Evolutionary conservation across 2,113 vertebrate genomes (phyloP).

Genomic region (Cebus imitator): DNA sequence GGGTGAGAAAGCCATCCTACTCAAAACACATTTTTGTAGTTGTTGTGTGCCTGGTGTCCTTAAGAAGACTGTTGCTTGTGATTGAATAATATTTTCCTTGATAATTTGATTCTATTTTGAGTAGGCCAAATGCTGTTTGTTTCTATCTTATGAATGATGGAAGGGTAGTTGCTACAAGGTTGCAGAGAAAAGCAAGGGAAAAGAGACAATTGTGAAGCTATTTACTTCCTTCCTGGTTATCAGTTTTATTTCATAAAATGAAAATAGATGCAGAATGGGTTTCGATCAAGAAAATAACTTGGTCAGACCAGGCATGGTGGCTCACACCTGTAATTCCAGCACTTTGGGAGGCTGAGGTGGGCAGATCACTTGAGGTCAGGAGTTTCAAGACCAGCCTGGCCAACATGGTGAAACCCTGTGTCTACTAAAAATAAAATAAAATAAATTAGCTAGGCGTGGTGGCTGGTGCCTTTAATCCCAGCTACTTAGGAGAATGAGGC

Average conservation of each 20-base stretch:
- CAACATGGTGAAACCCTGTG: no score
- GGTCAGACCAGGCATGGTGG: no score
- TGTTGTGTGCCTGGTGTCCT: not conserved
- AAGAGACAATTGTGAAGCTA: not conserved
- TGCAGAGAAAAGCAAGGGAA: not conserved
- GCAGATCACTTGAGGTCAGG: no score
- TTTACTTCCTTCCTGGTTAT: not conserved
- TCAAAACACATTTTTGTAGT: not conserved
- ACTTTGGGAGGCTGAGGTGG: no score
- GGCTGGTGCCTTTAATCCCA: no score
- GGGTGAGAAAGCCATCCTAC: not conserved
- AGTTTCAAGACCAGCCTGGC: no score
- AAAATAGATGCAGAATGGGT: not conserved
- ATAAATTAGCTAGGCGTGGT: no score
- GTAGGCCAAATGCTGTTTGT: not conserved
- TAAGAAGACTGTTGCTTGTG: not conserved
- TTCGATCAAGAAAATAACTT: not conserved
- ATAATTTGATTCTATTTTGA: not conserved
- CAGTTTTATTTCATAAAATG: not conserved
- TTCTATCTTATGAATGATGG: not conserved
- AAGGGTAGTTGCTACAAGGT: not conserved
- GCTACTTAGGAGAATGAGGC: no score
- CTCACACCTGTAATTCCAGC: no score
- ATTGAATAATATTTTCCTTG: not conserved
- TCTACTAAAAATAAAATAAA: no score